Percentiles rank a stretch among this genome's conserved stretches.
Evolutionary conservation across 2,797 vertebrate genomes (phyloP).

Genomic region (Enteromius mattozi): DNA sequence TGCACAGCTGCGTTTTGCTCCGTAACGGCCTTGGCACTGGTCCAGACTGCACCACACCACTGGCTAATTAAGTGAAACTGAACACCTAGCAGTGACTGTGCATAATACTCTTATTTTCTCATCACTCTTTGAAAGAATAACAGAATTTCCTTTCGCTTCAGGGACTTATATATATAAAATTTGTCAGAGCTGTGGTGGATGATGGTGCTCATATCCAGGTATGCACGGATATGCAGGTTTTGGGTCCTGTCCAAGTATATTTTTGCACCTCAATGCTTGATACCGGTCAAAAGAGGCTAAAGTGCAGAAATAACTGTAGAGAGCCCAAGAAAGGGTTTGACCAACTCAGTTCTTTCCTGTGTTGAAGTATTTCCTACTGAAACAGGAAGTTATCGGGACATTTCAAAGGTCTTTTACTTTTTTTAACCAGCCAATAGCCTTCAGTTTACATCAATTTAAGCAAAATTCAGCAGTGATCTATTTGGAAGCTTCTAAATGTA

Average conservation of each 20-base stretch:
- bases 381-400: neutral
- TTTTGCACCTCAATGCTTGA: neutral
- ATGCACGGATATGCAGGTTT: neutral
- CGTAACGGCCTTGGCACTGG: constrained; percentile 62
- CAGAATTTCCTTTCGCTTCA: constrained; percentile 48
- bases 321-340: neutral
- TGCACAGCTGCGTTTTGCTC: constrained; percentile 72
- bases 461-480: neutral
- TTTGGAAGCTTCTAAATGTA: neutral
- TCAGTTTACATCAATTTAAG: neutral
- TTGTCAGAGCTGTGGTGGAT: neutral
- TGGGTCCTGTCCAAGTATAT: too few species aligned
- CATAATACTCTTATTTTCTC: constrained; percentile 43
- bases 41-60: constrained; percentile 64
- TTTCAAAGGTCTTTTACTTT: neutral
- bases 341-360: neutral
- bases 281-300: neutral
- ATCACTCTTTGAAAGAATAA: constrained; percentile 53
- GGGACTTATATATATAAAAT: neutral
- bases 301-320: neutral
- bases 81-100: constrained; percentile 69
- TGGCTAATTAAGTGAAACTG: constrained; percentile 71
- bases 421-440: neutral
- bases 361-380: constrained; percentile 21
- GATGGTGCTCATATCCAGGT: neutral